phyloP scores from a whole-genome alignment of 2,113 vertebrate genomes.

The Epinephelus lanceolatus region DNA sequence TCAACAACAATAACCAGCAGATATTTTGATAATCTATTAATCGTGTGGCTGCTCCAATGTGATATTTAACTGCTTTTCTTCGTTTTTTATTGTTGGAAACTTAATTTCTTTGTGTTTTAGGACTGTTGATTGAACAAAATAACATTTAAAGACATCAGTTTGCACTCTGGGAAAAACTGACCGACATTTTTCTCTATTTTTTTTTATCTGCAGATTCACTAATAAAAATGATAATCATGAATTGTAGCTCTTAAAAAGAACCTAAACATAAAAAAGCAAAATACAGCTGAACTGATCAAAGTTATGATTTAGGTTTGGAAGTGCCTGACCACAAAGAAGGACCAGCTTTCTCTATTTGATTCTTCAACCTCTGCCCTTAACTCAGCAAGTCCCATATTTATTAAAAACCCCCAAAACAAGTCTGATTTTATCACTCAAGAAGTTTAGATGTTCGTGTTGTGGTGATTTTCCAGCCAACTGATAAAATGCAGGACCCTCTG shows the following conservation, averaged over 20 bases:
- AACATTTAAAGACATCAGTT: no score
- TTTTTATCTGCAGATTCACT: background rate
- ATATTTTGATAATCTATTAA: no score
- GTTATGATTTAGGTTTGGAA: background rate
- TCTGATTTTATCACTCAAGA: background rate
- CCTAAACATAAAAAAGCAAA: no score
- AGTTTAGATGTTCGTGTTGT: background rate
- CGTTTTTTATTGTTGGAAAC: background rate
- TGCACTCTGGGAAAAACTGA: no score
- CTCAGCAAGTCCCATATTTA: background rate
- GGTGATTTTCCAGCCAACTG: background rate
- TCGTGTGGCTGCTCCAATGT: background rate
- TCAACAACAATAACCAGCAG: no score
- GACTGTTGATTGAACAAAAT: background rate
- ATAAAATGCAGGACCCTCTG: background rate
- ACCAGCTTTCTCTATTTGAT: background rate
- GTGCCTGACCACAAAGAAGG: background rate
- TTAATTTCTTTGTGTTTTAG: background rate
- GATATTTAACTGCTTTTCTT: background rate
- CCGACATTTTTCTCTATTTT: no score
- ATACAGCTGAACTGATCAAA: background rate
- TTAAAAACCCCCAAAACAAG: background rate
- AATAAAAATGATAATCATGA: background rate
- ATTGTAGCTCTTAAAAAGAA: background rate
- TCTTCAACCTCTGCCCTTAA: background rate